Evolutionary conservation across 92 coral and sea anemone species (phyloP), one percentile per base, ranked within the genome.

Genomic region (Epizoanthus ramosus): DNA sequence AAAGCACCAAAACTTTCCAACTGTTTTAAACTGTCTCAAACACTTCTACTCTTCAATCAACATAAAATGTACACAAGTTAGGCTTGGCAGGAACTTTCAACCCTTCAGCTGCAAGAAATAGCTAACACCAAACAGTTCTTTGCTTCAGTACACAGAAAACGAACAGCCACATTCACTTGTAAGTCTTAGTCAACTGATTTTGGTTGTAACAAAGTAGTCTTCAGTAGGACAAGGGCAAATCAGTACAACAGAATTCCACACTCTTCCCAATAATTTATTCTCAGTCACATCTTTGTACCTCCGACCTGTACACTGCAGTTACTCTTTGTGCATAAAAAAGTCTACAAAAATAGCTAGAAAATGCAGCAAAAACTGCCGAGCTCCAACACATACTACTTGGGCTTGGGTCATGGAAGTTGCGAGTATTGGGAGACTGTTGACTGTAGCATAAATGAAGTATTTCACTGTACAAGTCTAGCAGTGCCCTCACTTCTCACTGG

Each of bases 301-400:
- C 69, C 57, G 39, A 65, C 37, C 16, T 75, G 19, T 75, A 4
- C 58, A 63, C 10, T 13, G 43, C 25, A 77, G 23, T 12, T 50
- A 52, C 35, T 61, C 65, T 76, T 58, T n/a, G 25, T 18, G 57
- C 24, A n/a, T 45, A 35, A 22, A 58, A 57, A 75, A 58, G 68
- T 77, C 70, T 77, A 77, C 82, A 77, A 77, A 75, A 77, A 77
- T 77, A 41, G 82, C 71, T 74, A 60, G 82, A 77, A 77, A 77
- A 61, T 35, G 39, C 70, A 60, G 15, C 33, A 39, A 39, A 37
- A 25, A 43, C 39, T 31, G 35, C 9, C 17, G 50, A 3, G 31
- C 12, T 67, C 28, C 54, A 19, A 23, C 17, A 67, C n/a, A 7
- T 41, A 16, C 35, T 16, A 5, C 31, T 41, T 19, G 28, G 72